Evolutionary conservation across 2,797 vertebrate genomes (phyloP), one percentile per base, ranked within the genome.

Genomic region (Mormyrops boulengeri): DNA sequence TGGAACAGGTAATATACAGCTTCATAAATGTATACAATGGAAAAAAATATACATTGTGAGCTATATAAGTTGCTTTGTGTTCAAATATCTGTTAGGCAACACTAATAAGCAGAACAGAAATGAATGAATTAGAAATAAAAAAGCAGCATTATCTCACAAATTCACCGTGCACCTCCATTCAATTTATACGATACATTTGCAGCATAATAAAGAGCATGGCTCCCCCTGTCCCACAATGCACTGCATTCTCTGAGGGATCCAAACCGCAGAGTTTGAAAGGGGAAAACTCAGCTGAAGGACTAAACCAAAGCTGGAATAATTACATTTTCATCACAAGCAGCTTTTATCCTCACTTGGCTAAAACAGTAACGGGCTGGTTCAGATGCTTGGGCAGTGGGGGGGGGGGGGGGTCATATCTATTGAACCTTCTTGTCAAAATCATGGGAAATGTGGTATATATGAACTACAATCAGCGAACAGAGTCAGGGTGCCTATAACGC

Each of bases 301-400:
- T 22, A 85, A 9, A 87, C 60, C 26, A 89, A 89, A 66, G 53
- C 19, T 82, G 82, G 85, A 30, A 66, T 80, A 87, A 90, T 49
- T 47, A 66, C 88, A 89, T 55, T 88, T 19, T 30, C 30, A 30
- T 80, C 41, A 84, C 55, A 88, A 91, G 82, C 89, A 49, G 89
- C 73, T 85, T 89, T 89, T 90, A 90, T 88, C 80, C 82, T 87
- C 17, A 86, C 87, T 90, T 91, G 89, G 87, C 90, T 66, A 47
- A 14, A 62, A 38, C 73, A 53, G 34, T 38, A 49, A 66, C 30
- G 49, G 69, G 49, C 80, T 85, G 53, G 55, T 90, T 90, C 49
- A 88, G 30, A 73, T 89, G 80, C 87, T 85, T 34, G 73, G 55
- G 19, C 55, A n/a, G 55, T 8, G 19, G 5, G 2, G 38, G 44